Base-by-base conservation (phyloP, 2,113 vertebrate species). In the Seriola rivoliana region DNA sequence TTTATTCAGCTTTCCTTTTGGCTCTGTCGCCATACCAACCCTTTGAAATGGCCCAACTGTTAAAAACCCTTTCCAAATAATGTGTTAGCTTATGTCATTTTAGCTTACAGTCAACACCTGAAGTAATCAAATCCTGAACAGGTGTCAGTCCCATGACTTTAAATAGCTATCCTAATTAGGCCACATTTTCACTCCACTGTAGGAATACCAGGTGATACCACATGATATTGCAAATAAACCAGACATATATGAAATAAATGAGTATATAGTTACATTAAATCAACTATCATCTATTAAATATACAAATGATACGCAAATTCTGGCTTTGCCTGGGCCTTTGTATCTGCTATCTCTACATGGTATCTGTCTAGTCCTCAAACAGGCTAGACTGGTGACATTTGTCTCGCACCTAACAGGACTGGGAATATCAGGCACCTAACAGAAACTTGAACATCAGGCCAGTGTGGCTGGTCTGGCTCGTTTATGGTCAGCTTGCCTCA, bases 401-500 rank as follows among this genome's bases (percentile, higher is more conserved):
- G 52, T 76, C 32, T 63, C 13, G 23, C 67, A 50, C 19, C 66
- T 34, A 71, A 67, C 81, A 71, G 42, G 54, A 80, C 52, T 7
- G 59, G 55, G 38, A 80, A 44, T 77, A 82, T 57, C 55, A 21
- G 60, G 50, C 25, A 29, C 19, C 52, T 25, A 68, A 23, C 63
- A 75, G 67, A 38, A 66, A 60, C 23, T 16, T 2, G 9, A 64
- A 58, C 73, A 82, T 81, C 73, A 58, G 77, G 70, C 63, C 80
- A 46, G 82, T 65, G 72, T 12, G 65, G 71, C 78, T 38, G 68
- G 58, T 86, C 67, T 63, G 69, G 67, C 75, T 50, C 19, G 74
- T 82, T 88, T 75, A 67, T 68, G 91, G 90, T 90, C 88, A 89
- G 78, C 89, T 85, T 76, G 85, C 88, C 83, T 92, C 85, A 86